A percentile compares a stretch with the other conserved stretches of the same genome.
Evolutionary conservation across 2,797 vertebrate species (phyloP).

Genomic region (Mus minutoides): DNA sequence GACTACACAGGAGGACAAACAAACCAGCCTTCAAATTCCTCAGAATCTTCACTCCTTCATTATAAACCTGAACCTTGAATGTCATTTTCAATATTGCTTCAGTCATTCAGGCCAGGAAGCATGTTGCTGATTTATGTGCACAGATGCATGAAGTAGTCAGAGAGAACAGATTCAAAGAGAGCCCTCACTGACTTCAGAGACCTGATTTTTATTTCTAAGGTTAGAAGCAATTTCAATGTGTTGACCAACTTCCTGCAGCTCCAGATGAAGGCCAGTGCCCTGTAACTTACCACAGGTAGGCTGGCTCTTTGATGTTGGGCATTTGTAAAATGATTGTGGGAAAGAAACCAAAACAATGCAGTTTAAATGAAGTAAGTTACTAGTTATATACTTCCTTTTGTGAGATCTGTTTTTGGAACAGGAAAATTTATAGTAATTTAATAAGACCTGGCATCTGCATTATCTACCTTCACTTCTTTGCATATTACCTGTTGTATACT

Average conservation of each 20-base stretch:
- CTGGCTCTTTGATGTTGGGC: conserved; percentile 58
- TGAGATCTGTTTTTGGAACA: conserved; percentile 77
- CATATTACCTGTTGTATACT: background rate
- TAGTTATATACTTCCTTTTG: conserved; percentile 78
- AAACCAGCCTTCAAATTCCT: conserved; percentile 26
- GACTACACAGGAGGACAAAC: background rate
- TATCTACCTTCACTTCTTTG: conserved; percentile 19
- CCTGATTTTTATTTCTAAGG: conserved; percentile 44
- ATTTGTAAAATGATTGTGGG: conserved; percentile 1
- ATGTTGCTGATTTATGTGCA: conserved; percentile 1
- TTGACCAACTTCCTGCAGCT: conserved; percentile 56
- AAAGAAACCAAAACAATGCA: conserved; percentile 67
- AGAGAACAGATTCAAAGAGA: conserved; percentile 47
- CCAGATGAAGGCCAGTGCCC: conserved; percentile 59
- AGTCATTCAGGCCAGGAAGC: conserved; percentile 23
- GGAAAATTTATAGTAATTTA: conserved; percentile 75
- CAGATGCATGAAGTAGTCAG: conserved; percentile 57
- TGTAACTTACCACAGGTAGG: background rate
- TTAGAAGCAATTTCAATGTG: conserved; percentile 55
- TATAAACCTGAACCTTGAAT: conserved; percentile 39
- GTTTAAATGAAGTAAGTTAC: conserved; percentile 69
- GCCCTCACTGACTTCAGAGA: conserved; percentile 53
- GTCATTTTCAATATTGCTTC: conserved; percentile 16
- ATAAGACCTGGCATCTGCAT: background rate
- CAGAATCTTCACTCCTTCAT: background rate